phyloP scores from a whole-genome alignment of 2,113 vertebrate species.

The Microtus montanus region DNA sequence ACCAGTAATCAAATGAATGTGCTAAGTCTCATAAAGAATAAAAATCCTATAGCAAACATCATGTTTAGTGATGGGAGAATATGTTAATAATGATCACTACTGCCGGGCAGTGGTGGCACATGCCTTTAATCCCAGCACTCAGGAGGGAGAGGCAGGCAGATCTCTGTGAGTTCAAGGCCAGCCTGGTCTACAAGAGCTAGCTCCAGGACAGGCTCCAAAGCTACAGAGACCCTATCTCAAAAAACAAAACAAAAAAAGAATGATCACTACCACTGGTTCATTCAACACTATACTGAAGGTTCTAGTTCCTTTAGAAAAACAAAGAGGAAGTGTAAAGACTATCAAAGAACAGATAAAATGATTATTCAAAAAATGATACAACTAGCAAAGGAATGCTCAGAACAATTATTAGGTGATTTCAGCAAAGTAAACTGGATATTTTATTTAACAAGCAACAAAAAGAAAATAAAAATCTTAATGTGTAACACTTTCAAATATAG shows the following conservation, averaged over 20 bases:
- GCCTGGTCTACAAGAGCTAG: too few relatives aligned
- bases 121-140: too few relatives aligned
- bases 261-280: background rate
- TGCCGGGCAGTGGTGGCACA: too few relatives aligned
- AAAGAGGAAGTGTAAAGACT: slow-evolving; percentile 8
- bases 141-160: too few relatives aligned
- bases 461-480: background rate
- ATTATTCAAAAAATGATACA: slow-evolving; percentile 11
- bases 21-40: slow-evolving; percentile 4
- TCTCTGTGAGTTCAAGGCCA: too few relatives aligned
- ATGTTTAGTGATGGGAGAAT: background rate
- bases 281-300: background rate
- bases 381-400: background rate
- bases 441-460: background rate
- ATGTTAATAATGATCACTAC: background rate
- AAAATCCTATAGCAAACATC: slow-evolving; percentile 34
- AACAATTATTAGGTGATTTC: slow-evolving; percentile 11
- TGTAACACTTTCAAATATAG: too few relatives aligned
- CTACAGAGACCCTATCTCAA: too few relatives aligned
- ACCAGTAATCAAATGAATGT: background rate
- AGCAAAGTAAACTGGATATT: slow-evolving; percentile 16
- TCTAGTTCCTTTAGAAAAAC: background rate
- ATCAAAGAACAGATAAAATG: background rate
- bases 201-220: too few relatives aligned
- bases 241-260: background rate